These are phyloP conservation scores for Corella eumyota DNA, from an alignment of 23 tunicate species.

Conservation along the genomic window DNA sequence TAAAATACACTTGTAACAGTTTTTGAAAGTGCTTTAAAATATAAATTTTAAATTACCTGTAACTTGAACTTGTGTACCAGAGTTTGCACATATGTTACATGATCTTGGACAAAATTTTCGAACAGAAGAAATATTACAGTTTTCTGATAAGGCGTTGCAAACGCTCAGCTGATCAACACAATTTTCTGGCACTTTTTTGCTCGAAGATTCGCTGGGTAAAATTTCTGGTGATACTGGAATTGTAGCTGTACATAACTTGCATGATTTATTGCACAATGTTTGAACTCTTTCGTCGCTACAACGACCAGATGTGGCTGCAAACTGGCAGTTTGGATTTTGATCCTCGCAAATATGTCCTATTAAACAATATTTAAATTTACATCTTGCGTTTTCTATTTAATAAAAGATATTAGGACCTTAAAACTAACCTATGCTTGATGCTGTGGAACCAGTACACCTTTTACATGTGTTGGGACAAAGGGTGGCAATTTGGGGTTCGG, in stretches of 20 bases:
- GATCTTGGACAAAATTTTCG: constrained; percentile 22
- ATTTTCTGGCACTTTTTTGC: no score
- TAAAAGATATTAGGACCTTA: no score
- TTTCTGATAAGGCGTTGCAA: constrained; percentile 10
- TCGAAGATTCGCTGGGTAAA: not conserved
- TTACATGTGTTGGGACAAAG: constrained; percentile 60
- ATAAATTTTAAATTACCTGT: no score
- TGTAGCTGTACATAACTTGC: constrained; percentile 17
- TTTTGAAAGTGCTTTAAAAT: no score
- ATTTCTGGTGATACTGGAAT: not conserved
- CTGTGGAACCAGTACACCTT: constrained; percentile 13
- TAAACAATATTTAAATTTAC: no score
- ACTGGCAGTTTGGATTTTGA: constrained; percentile 34
- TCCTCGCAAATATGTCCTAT: constrained; percentile 59
- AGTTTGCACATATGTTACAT: constrained; percentile 14
- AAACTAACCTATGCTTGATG: no score
- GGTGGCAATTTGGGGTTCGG: constrained; percentile 6
- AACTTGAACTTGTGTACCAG: no score
- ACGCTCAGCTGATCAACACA: constrained; percentile 10
- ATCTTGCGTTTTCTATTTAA: no score
- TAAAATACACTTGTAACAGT: no score
- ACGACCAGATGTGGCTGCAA: constrained; percentile 23
- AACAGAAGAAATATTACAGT: constrained; percentile 15
- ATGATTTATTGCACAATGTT: constrained; percentile 35
- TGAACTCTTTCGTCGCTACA: constrained; percentile 34